phyloP scores from a whole-genome alignment of 1,140 invertebrate species.

The Zaprionus nigranus region DNA sequence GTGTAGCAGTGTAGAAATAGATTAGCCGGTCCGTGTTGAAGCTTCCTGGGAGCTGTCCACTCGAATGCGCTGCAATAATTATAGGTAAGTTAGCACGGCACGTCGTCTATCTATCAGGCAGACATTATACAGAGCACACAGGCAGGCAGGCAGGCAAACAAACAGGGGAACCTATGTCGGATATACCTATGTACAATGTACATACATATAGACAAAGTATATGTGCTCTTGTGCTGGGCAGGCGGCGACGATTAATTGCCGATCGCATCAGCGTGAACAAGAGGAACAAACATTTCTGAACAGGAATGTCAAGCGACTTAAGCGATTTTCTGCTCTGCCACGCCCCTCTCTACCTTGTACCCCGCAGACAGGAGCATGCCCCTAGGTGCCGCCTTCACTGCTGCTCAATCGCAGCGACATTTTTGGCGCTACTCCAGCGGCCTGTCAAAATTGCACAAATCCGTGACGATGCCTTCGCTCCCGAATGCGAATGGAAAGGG shows the following conservation, averaged over 20 bases:
- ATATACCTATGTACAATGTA: slow-evolving; percentile 2
- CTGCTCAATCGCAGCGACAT: slow-evolving; percentile 49
- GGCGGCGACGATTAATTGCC: slow-evolving; percentile 35
- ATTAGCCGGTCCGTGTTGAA: too few species aligned
- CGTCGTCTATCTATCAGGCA: neutral
- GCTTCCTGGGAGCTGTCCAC: slow-evolving; percentile 28
- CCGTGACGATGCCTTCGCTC: slow-evolving; percentile 44
- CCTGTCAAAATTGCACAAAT: slow-evolving; percentile 73
- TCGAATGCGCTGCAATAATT: slow-evolving; percentile 19
- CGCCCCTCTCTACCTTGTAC: neutral
- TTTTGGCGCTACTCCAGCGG: slow-evolving; percentile 76
- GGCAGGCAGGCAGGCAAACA: neutral
- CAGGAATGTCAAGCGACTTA: slow-evolving; percentile 50
- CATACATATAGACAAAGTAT: neutral
- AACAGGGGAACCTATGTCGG: slow-evolving; percentile 4
- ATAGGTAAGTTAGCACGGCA: slow-evolving; percentile 7
- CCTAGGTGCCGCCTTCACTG: neutral
- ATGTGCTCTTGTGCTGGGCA: neutral
- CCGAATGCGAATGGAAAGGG: neutral
- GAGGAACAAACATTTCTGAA: slow-evolving; percentile 26
- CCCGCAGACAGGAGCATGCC: neutral
- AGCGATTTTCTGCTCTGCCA: slow-evolving; percentile 20
- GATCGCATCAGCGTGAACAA: slow-evolving; percentile 18
- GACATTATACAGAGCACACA: slow-evolving; percentile 3
- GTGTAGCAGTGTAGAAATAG: slow-evolving; percentile 16